Base-by-base conservation (phyloP, 2,888 invertebrate species). In the Dryobotodes eremita region DNA sequence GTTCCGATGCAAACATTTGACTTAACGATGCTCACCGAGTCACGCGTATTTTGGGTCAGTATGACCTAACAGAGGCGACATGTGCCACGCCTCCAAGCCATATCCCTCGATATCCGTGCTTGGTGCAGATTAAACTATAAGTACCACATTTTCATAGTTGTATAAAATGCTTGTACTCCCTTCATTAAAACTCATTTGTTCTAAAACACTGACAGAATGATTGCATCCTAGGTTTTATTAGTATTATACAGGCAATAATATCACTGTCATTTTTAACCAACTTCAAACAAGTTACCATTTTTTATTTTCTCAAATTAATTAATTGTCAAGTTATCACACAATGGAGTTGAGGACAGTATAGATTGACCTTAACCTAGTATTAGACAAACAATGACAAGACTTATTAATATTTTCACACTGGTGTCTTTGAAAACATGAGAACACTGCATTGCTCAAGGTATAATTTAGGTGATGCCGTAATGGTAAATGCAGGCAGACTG, bases 361-460 rank as follows among this genome's bases (percentile, higher is more conserved):
- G 0, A 1, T 8, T 72, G 59, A 23, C 85, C 85, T 85, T 69
- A n/a, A 75, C 81, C 68, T 75, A 71, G 62, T 74, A 23, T 65
- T 36, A 26, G 11, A 26, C 31, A 61, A 83, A 83, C 69, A 75
- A 75, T 71, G 64, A n/a, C n/a, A n/a, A n/a, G n/a, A 26, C 13
- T 72, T 55, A 48, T 64, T 42, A 36, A 36, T 31, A 42, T 75
- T 71, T 62, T 71, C 71, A 68, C 71, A 75, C 17, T 13, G 5
- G 15, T 26, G 26, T 75, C 68, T 42, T 36, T 61, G 23, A 79
- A 59, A 64, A 31, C 11, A 61, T 50, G n/a, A 61, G 70, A 57
- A 10, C 23, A 48, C 23, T 69, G 23, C 50, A 23, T 76, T 59
- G 20, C 55, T 48, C 23, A 55, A 55, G 8, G 1, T 26, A 13